These are phyloP conservation scores for Stenodema calcarata DNA, from an alignment of 2,888 invertebrate genomes.

Conservation along the genomic window DNA sequence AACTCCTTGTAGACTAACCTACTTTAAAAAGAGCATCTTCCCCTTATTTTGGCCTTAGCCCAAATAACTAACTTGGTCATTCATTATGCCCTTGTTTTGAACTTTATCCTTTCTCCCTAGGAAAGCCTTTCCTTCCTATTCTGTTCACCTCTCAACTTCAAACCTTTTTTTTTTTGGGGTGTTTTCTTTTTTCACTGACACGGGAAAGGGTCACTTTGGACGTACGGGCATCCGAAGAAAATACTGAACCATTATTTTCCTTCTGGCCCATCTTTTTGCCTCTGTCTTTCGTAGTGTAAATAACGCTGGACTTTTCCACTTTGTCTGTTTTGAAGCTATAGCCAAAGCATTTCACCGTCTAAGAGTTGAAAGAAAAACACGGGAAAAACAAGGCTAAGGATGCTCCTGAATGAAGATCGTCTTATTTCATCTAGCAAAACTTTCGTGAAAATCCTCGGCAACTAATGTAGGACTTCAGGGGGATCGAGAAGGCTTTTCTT, in stretches of 20 bases:
- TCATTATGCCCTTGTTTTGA: constrained; percentile 48
- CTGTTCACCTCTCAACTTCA: constrained; percentile 43
- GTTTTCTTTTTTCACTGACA: not conserved
- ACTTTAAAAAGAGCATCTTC: constrained; percentile 49
- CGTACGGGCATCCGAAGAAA: not conserved
- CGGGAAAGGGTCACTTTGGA: not conserved
- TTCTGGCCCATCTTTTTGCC: not conserved
- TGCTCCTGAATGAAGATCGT: not conserved
- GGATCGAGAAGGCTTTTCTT: not conserved
- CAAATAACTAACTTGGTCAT: constrained; percentile 51
- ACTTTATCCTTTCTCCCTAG: constrained; percentile 32
- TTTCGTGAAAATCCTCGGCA: not conserved
- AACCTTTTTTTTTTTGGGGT: not conserved
- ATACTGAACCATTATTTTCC: not conserved
- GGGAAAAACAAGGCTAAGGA: not conserved
- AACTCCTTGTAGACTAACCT: constrained; percentile 46
- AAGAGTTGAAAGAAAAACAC: not conserved
- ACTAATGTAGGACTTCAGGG: not conserved
- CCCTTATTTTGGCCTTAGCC: constrained; percentile 44
- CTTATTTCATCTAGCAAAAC: not conserved
- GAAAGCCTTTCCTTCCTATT: constrained; percentile 19
- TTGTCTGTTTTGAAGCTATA: not conserved
- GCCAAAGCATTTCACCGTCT: not conserved
- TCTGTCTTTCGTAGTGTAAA: not conserved
- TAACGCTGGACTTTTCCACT: not conserved